Evolutionary conservation across 2,113 vertebrate genomes (phyloP).

Genomic region (Cervus canadensis): DNA sequence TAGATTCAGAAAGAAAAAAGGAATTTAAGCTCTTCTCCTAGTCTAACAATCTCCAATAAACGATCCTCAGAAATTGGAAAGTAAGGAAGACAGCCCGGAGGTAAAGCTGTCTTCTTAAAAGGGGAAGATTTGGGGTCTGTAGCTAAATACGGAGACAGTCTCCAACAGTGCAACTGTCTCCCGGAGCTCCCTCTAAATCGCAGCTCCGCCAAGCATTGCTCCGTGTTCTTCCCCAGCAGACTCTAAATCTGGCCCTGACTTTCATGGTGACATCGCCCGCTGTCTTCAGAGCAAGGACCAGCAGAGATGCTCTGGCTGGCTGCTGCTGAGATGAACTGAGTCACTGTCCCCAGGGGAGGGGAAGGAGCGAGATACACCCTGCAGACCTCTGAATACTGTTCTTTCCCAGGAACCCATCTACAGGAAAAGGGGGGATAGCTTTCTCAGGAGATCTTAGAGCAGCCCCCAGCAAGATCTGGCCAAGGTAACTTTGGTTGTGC

Average conservation of each 20-base stretch:
- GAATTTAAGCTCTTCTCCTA: neutral
- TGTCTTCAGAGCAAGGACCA: conserved; percentile 16
- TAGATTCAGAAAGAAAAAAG: neutral
- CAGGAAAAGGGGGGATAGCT: neutral
- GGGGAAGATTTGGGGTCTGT: neutral
- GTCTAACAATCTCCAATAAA: neutral
- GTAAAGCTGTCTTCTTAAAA: neutral
- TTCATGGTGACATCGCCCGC: conserved; percentile 29
- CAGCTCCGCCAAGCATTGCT: neutral
- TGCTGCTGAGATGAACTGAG: neutral
- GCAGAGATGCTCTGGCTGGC: neutral
- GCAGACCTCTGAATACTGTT: neutral
- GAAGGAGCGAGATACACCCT: neutral
- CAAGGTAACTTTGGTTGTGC: neutral
- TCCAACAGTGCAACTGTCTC: neutral
- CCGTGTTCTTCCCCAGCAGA: neutral
- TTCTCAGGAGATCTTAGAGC: neutral
- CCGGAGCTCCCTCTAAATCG: neutral
- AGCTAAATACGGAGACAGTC: neutral
- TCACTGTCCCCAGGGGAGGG: neutral
- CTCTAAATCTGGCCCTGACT: conserved; percentile 42
- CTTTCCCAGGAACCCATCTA: neutral
- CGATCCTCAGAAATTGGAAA: neutral
- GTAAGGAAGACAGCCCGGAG: neutral
- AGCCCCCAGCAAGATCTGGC: neutral